Evolutionary conservation across 1,140 invertebrate species (phyloP), one percentile per base, ranked within the genome.

Genomic region (Drosophila leontia): DNA sequence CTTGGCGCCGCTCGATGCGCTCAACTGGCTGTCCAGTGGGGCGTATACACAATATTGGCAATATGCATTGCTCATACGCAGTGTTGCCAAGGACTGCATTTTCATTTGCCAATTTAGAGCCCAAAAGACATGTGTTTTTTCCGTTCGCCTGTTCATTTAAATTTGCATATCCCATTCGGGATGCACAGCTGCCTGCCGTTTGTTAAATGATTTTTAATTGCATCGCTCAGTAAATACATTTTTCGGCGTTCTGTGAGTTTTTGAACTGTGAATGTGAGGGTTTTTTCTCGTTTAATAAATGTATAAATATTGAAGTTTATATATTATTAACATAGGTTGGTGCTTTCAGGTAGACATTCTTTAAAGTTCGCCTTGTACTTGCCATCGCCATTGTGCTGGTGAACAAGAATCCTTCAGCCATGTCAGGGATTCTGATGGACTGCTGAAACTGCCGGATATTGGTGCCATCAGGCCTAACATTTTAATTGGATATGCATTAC

Each of bases 401-500:
- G 26, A 34, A 34, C 29, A 17, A 3, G 6, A 35, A 9, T 55
- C 17, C 34, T 23, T 55, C 19, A 37, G 35, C 13, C 53, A 15
- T 55, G 53, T 56, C 23, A 56, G 35, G 34, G 13, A 0, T 23
- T 23, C 34, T 23, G 50, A 19, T 35, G 50, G 50, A 1, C 11
- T 35, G 34, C 53, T 37, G 35, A 29, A 35, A 39, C 42, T n/a
- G 13, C 13, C 35, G 35, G 53, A 56, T 56, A 56, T 56, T 39
- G 63, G 12, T 32, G 34, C 41, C 13, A 35, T 8, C 15, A 34
- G 50, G 50, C 42, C 50, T 42, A 62, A 69, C 74, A 77, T 53
- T 78, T 78, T 78, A 78, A 78, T 78, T 78, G 75, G 72, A 77
- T 76, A 59, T 76, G 62, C 47, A 76, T 77, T 76, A 77, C 62